Conservation (phyloP, 2,113 vertebrate genomes). For the Protobothrops flavoviridis region DNA sequence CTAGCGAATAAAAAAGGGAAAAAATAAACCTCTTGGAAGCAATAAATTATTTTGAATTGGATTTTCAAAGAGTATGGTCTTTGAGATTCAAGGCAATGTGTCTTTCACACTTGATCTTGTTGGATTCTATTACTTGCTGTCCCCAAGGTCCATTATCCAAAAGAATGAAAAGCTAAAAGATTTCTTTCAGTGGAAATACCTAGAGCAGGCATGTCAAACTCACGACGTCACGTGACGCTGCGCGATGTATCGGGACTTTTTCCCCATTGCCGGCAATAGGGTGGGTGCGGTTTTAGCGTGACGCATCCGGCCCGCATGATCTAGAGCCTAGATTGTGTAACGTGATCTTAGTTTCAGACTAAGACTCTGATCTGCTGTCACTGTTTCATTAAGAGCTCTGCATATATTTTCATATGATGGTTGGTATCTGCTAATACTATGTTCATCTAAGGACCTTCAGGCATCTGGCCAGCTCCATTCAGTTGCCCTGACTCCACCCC, state of each 20-base stretch:
- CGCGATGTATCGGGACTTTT: no score
- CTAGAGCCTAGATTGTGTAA: background rate
- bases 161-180: background rate
- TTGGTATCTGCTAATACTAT: background rate
- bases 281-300: no score
- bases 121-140: background rate
- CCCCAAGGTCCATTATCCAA: background rate
- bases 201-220: background rate
- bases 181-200: constrained; percentile 1
- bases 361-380: background rate
- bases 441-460: background rate
- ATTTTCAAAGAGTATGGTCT: background rate
- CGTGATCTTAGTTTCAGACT: background rate
- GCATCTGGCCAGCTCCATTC: background rate
- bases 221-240: no score
- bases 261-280: no score
- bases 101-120: background rate
- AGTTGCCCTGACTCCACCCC: background rate
- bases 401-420: background rate
- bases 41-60: background rate
- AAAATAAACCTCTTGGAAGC: background rate
- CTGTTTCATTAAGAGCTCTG: background rate
- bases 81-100: background rate
- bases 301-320: no score
- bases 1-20: background rate